Conservation (phyloP, 2,888 invertebrate genomes). For the Dione juno region DNA sequence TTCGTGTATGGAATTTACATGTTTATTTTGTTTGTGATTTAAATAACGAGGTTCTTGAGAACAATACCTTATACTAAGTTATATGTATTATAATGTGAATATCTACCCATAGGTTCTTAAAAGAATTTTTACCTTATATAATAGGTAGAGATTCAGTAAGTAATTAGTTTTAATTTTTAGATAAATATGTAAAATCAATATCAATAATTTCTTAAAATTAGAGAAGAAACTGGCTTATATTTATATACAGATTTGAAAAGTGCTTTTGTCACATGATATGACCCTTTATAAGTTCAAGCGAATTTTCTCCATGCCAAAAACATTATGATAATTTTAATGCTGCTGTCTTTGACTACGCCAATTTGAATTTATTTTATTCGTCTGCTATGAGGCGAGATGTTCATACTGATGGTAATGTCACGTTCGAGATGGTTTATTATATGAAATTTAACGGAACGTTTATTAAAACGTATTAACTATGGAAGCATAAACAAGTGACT, state of each 20-base stretch:
- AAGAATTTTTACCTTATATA: background rate
- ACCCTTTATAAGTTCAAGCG: constrained; percentile 58
- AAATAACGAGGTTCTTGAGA: constrained; percentile 41
- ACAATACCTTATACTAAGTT: constrained; percentile 37
- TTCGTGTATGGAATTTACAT: constrained; percentile 48
- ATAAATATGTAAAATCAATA: too few relatives aligned
- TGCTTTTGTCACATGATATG: constrained; percentile 70
- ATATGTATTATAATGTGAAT: constrained; percentile 33
- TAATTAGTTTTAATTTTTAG: too few relatives aligned
- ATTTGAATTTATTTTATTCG: constrained; percentile 69
- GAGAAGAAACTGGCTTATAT: background rate
- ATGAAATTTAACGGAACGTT: constrained; percentile 57
- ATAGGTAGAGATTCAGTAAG: too few relatives aligned
- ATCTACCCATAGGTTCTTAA: constrained; percentile 36
- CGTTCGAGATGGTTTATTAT: constrained; percentile 63
- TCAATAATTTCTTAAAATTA: too few relatives aligned
- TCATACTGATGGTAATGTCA: constrained; percentile 61
- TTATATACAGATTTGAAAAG: constrained; percentile 38
- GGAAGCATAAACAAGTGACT: constrained; percentile 47
- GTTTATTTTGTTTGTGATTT: constrained; percentile 44
- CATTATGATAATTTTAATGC: constrained; percentile 71
- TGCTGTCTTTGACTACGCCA: constrained; percentile 63
- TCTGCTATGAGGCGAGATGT: constrained; percentile 59
- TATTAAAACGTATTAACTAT: constrained; percentile 48
- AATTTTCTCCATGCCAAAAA: constrained; percentile 56